Base-by-base conservation (phyloP, 1,140 invertebrate species). In the Polyergus mexicanus region DNA sequence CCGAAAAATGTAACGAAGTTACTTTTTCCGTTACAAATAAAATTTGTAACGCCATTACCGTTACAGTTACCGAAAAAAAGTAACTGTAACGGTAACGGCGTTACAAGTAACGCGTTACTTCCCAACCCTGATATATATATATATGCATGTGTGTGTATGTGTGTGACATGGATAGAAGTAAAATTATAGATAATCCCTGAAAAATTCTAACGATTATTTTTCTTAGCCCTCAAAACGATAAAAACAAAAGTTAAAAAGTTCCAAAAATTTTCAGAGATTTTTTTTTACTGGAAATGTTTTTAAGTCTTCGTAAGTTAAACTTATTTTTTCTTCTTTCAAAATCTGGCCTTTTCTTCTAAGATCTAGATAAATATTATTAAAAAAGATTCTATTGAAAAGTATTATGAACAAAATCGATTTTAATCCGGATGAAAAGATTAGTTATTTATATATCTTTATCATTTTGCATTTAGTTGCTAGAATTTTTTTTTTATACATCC, bases 231-330 rank as follows among this genome's bases (percentile, higher is more conserved):
- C 16, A 32, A 72, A 32, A 56, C 13, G 32, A 22, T 22, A 72
- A 56, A 51, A 72, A 22, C n/a, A 35, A 56, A n/a, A 56, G 16
- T 22, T 2, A 56, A 54, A 54, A 71, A 71, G 44, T 56, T 72
- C 1, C 68, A 1, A 4, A 22, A 11, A 32, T 54, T 54, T 54
- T 54, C 6, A 69, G 22, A 51, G 47, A 51, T 51, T 44, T 51
- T 47, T 22, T 2, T 35, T 3, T 3, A 11, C 1, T 7, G 54
- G 25, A 16, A 72, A 72, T 72, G 22, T 54, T 51, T 35, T 11
- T 2, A 56, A 71, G 25, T 54, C 51, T 25, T 7, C 38, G 7
- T 41, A 41, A 41, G 38, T 10, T 1, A 8, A 41, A 41, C 7
- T 38, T 7, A 7, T 41, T 41, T 41, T 41, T 41, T 38, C 1